Conservation (phyloP, 2,888 invertebrate genomes). For the Piscicola geometra region DNA sequence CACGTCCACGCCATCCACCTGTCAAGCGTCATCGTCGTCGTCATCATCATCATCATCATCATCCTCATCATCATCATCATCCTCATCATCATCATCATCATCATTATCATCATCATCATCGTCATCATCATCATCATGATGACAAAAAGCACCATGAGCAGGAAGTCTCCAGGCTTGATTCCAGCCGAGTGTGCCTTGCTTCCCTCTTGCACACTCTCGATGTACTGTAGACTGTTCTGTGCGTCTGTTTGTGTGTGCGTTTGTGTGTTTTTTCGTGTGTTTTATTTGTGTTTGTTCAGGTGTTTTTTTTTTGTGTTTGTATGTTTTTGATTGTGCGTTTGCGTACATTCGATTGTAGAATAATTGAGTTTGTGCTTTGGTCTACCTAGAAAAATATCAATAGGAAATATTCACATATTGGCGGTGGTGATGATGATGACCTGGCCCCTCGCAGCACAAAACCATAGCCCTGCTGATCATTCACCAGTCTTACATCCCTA, state of each 20-base stretch:
- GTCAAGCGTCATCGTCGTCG: not conserved
- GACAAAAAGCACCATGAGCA: conserved; percentile 65
- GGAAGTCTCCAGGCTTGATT: conserved; percentile 83
- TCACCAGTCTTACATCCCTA: not conserved
- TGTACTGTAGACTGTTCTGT: conserved; percentile 72
- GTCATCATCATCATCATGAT: conserved; percentile 8
- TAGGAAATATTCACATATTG: no score
- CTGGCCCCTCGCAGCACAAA: conserved; percentile 14
- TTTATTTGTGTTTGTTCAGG: no score
- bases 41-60: no score
- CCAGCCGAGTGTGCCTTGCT: conserved; percentile 95
- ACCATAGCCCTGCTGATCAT: not conserved
- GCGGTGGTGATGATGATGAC: not conserved
- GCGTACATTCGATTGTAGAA: no score
- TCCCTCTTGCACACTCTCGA: conserved; percentile 91
- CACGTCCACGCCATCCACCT: conserved; percentile 6
- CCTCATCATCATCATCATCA: not conserved
- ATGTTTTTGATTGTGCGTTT: no score
- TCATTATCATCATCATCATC: conserved; percentile 4
- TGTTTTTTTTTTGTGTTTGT: no score
- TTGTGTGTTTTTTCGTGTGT: no score
- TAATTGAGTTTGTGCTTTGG: no score
- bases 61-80: conserved; percentile 9
- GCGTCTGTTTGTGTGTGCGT: not conserved
- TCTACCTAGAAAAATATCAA: no score